A percentile compares a stretch with the other conserved stretches of the same genome.
Conservation (phyloP, 1,140 invertebrate species). For the Campoletis sonorensis region DNA sequence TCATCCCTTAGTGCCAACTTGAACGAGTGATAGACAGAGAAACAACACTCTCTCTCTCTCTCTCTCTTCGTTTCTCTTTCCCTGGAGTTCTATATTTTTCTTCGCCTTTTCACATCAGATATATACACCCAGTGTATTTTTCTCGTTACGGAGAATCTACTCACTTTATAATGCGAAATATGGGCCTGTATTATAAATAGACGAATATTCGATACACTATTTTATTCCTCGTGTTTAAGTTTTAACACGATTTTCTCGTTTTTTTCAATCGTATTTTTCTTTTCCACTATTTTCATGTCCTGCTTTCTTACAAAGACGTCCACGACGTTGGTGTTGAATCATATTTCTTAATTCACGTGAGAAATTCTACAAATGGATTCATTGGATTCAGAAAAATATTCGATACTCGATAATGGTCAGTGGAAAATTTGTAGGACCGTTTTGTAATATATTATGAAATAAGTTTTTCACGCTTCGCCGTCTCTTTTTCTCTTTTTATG, state of each 20-base stretch:
- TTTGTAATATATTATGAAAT: background rate
- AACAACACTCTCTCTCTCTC: slow-evolving; percentile 47
- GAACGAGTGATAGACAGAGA: slow-evolving; percentile 61
- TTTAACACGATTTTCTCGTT: background rate
- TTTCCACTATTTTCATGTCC: background rate
- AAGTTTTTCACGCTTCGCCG: slow-evolving; percentile 4
- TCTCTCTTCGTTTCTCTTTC: slow-evolving; percentile 43
- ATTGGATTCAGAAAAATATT: background rate
- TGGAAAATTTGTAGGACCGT: background rate
- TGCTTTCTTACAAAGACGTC: no score
- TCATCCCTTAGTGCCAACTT: slow-evolving; percentile 62
- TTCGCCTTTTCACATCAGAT: slow-evolving; percentile 5
- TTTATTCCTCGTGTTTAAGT: background rate
- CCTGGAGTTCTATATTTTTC: slow-evolving; percentile 5
- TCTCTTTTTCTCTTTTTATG: background rate
- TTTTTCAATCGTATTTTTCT: background rate
- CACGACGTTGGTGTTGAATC: no score
- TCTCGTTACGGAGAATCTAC: slow-evolving; percentile 27
- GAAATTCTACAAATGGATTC: background rate
- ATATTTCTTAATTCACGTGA: no score
- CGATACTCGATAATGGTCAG: background rate
- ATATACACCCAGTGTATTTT: slow-evolving; percentile 27
- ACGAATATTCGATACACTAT: slow-evolving; percentile 7
- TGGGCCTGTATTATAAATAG: background rate
- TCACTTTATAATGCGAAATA: slow-evolving; percentile 1